phyloP scores from a whole-genome alignment of 2,888 invertebrate species.

The Lasiommata megera region DNA sequence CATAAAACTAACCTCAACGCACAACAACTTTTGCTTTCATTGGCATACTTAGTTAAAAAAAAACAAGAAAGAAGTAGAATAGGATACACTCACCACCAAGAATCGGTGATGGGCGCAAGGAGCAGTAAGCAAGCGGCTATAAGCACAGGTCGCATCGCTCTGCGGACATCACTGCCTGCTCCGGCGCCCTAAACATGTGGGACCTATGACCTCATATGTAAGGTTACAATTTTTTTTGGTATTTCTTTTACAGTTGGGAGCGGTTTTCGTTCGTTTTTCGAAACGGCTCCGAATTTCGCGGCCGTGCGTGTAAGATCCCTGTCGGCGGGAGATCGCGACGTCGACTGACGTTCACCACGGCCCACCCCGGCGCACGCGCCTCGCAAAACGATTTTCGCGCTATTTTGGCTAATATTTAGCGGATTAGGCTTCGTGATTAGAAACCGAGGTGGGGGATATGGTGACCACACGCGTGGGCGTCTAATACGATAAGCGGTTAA shows the following conservation, averaged over 20 bases:
- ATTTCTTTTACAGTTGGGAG: constrained; percentile 23
- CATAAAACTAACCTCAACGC: constrained; percentile 3
- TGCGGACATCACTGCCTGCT: constrained; percentile 72
- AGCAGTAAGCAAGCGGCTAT: constrained; percentile 92
- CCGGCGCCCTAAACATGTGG: constrained; percentile 48
- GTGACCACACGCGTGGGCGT: constrained; percentile 57
- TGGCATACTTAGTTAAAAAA: neutral
- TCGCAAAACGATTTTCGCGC: constrained; percentile 77
- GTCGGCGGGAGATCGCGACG: constrained; percentile 74
- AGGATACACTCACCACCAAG: constrained; percentile 91
- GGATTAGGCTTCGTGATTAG: constrained; percentile 76
- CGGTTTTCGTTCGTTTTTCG: constrained; percentile 54
- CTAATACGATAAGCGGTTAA: constrained; percentile 60
- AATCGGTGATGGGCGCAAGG: constrained; percentile 93
- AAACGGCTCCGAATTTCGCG: constrained; percentile 66
- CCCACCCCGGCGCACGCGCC: constrained; percentile 69
- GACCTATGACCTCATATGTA: constrained; percentile 19
- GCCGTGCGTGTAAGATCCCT: constrained; percentile 70
- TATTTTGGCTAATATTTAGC: constrained; percentile 80
- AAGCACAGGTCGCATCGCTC: constrained; percentile 87
- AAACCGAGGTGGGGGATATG: constrained; percentile 49
- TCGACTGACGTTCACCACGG: constrained; percentile 74
- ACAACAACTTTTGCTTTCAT: neutral
- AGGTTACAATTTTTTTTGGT: constrained; percentile 11
- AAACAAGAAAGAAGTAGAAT: neutral